Base-by-base conservation (phyloP, 2,888 invertebrate species). In the Athetis lepigone region DNA sequence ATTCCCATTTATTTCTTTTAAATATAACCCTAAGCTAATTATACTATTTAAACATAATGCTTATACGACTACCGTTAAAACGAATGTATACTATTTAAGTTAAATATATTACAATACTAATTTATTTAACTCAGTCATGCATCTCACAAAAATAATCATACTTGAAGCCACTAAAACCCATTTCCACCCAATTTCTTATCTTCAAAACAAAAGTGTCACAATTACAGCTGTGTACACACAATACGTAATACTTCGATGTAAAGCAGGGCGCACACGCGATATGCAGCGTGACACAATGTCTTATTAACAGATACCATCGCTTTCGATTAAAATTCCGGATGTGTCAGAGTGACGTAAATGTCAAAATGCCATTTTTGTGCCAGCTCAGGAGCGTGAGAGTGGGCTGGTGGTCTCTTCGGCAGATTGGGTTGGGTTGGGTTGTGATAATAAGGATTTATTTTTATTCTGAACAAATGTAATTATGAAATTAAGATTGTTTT, bases 291-390 rank as follows among this genome's bases (percentile, higher is more conserved):
- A 84, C 88, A 94, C 94, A 94, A 94, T 93, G 92, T 87, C 89
- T 92, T 89, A 89, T 94, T 93, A 91, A 81, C 71, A 85, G 94
- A 94, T 94, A 94, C 71, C 83, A 92, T 93, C 91, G 79, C 81
- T 76, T 91, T 92, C 92, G 92, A 94, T 94, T 94, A 94, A 94
- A 87, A 92, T 93, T 90, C 89, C 88, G 89, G 87, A 74, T 70
- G 76, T 80, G 76, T 78, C 80, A 77, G 80, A 78, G 79, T 82
- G 86, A 87, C 84, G 85, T 88, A 88, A 90, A 92, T 92, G 92
- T 92, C 93, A 92, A 89, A 89, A 88, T 87, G 91, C 84, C 88
- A 88, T 80, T 80, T 80, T 78, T 79, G 68, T 83, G 75, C 78
- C 76, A 68, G 70, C 63, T 81, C 74, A 62, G 70, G 16, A 65